phyloP scores from a whole-genome alignment of 2,888 invertebrate species.

The Melanchra persicariae region DNA sequence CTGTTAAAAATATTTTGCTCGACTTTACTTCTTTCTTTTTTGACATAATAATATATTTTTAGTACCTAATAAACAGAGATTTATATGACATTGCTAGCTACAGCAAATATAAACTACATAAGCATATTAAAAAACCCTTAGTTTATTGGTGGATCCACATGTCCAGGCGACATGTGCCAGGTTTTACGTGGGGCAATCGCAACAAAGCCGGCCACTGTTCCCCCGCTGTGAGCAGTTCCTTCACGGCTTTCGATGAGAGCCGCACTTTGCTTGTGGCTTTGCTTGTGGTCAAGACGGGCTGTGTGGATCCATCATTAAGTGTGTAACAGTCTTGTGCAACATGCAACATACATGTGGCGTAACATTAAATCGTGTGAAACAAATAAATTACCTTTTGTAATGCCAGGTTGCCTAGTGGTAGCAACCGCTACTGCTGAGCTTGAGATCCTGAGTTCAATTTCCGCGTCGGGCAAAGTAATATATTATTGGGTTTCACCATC shows the following conservation, averaged over 20 bases:
- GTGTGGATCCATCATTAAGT: too few relatives aligned
- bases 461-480: too few relatives aligned
- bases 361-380: not conserved
- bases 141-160: too few relatives aligned
- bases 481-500: not conserved
- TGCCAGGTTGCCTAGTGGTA: not conserved
- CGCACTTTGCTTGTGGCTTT: too few relatives aligned
- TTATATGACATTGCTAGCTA: slow-evolving; percentile 34
- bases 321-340: slow-evolving; percentile 18
- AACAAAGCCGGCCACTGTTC: too few relatives aligned
- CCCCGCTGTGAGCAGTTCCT: too few relatives aligned
- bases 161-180: too few relatives aligned
- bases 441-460: not conserved
- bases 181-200: too few relatives aligned
- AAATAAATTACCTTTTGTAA: not conserved
- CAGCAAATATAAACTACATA: slow-evolving; percentile 1
- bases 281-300: too few relatives aligned
- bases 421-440: not conserved
- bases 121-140: too few relatives aligned
- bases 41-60: slow-evolving; percentile 9
- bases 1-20: not conserved
- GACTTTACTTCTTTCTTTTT: slow-evolving; percentile 7
- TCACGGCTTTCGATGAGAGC: too few relatives aligned
- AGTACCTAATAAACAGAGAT: slow-evolving; percentile 20
- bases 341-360: slow-evolving; percentile 4